Base-by-base conservation (phyloP, 2,113 vertebrate genomes). In the Psilopsiagon aymara region DNA sequence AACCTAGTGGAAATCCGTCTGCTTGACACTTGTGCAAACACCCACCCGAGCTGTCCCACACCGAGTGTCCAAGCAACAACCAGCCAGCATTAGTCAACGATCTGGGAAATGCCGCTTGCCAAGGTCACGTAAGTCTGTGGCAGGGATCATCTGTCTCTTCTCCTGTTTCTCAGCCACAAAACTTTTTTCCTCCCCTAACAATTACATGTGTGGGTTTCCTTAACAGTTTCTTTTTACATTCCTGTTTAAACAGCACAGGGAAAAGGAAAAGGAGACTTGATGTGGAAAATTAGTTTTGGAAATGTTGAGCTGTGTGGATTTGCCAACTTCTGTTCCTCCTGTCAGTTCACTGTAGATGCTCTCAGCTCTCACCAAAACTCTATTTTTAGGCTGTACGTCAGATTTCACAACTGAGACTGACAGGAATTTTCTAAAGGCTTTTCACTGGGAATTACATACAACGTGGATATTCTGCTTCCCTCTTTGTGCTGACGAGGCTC, bases 231-330 rank as follows among this genome's bases (percentile, higher is more conserved):
- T 94, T 96, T 82, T 97, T 97, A 98, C 97, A 96, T 96, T 91
- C 92, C 96, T 96, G 94, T 97, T 96, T 97, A 97, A 97, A 97
- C 86, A 97, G 97, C 91, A 87, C 39, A 77, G 96, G 95, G 94
- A 93, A 95, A 97, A 97, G 95, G 95, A 97, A 97, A 86, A 95
- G 88, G 92, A 97, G 95, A 95, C 95, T 88, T 94, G 80, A 97
- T 94, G 96, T 96, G 95, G 96, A 97, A 97, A 95, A 96, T 97
- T 94, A 97, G 96, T 96, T 97, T 97, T 92, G 94, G 93, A 97
- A 94, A 95, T 63, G 95, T 91, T 93, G 94, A 97, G 81, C 82
- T 13, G 49, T 10, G 43, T 35, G 70, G 78, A 71, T 79, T 73
- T 71, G 97, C 97, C 97, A 94, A 7, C 84, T 95, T 82, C 66